Base-by-base conservation (phyloP, 2,888 invertebrate genomes). In the Agonopterix arenella region DNA sequence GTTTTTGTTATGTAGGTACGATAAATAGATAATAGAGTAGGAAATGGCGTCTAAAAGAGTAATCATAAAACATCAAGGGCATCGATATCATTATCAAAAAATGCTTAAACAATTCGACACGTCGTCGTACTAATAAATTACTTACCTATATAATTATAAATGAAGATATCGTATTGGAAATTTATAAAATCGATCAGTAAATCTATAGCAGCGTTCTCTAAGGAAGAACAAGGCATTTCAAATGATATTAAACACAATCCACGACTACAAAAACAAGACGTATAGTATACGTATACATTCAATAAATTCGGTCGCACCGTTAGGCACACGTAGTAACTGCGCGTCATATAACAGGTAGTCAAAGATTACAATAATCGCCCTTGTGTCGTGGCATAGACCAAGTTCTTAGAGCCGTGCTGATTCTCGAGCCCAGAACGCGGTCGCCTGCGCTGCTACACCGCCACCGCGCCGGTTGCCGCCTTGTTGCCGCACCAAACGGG, bases 221-320 rank as follows among this genome's bases (percentile, higher is more conserved):
- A 7, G 7, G 28, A 28, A 28, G 1, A 28, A 5, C 7, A 28
- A 62, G 61, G 60, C 28, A 45, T 44, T 44, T 13, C 40, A 45
- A 49, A 41, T 28, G 28, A 28, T 28, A 7, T 13, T 28, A 28
- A 28, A 53, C 60, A 59, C 45, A 53, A 54, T 56, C 55, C 56
- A 38, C 28, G 38, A 18, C 52, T 54, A 51, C 55, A 28, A 28
- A 28, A 28, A 28, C 28, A 28, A 50, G 61, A 70, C 66, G 70
- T 66, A 66, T 67, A n/a, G n/a, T n/a, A n/a, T n/a, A n/a, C n/a
- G n/a, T n/a, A n/a, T n/a, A 67, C 61, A 61, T 69, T 65, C 66
- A 65, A 70, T 69, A 68, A 68, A 73, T 63, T 70, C 63, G 65
- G 64, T 55, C 62, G 59, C 57, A 69, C 73, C 73, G 75, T 76